A percentile compares a stretch with the other conserved stretches of the same genome.
Evolutionary conservation across 2,888 invertebrate genomes (phyloP).

Genomic region (Phaedon cochleariae): DNA sequence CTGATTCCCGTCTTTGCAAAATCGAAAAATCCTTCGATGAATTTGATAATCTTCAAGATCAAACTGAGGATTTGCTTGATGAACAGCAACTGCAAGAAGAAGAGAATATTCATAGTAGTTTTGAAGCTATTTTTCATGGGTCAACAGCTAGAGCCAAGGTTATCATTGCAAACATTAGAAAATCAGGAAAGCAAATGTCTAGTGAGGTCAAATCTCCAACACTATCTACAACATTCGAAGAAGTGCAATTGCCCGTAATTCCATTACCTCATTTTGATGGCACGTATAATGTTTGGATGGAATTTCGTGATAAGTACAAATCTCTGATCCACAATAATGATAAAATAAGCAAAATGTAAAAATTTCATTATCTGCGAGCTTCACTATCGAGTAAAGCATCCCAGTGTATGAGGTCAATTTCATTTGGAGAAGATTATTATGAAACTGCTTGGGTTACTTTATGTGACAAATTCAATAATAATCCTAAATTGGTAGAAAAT

Average conservation of each 20-base stretch:
- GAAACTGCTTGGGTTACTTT: slow-evolving; percentile 25
- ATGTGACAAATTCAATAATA: slow-evolving; percentile 31
- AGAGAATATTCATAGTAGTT: too few relatives aligned
- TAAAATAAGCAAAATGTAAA: slow-evolving; percentile 26
- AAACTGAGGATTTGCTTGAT: too few relatives aligned
- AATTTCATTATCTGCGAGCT: slow-evolving; percentile 28
- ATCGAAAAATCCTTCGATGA: too few relatives aligned
- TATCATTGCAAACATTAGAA: too few relatives aligned
- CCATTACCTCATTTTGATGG: slow-evolving; percentile 33
- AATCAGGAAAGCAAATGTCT: too few relatives aligned
- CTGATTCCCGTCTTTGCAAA: too few relatives aligned
- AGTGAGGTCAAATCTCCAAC: too few relatives aligned
- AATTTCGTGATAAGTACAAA: slow-evolving; percentile 29
- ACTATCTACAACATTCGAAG: too few relatives aligned
- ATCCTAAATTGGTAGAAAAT: slow-evolving; percentile 23
- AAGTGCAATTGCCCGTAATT: slow-evolving; percentile 26
- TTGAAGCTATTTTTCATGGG: too few relatives aligned
- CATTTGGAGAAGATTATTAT: slow-evolving; percentile 24
- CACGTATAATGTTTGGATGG: slow-evolving; percentile 26
- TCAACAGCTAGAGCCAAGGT: too few relatives aligned
- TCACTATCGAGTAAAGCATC: slow-evolving; percentile 23
- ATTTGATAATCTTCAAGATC: too few relatives aligned
- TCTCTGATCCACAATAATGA: slow-evolving; percentile 34
- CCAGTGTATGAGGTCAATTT: slow-evolving; percentile 26
- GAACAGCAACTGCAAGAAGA: too few relatives aligned